Evolutionary conservation across 1,140 invertebrate species (phyloP).

Genomic region (Atopsyche davidsoni): DNA sequence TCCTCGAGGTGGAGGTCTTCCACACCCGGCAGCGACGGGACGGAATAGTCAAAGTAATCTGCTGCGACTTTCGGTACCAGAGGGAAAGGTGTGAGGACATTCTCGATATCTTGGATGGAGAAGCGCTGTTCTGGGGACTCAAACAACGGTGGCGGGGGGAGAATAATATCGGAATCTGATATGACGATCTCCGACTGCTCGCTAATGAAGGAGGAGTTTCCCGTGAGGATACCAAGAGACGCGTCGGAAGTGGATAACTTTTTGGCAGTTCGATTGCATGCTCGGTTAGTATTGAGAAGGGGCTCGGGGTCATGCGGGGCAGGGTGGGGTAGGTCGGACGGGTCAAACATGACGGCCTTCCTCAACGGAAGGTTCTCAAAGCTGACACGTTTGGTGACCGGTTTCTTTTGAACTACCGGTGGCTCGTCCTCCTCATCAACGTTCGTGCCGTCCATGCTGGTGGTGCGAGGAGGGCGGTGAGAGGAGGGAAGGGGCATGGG

Average conservation of each 20-base stretch:
- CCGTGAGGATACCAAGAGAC: constrained; percentile 11
- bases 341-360: not conserved
- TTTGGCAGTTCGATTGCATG: constrained; percentile 15
- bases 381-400: constrained; percentile 25
- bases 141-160: constrained; percentile 25
- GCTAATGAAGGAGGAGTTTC: constrained; percentile 22
- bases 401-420: constrained; percentile 25
- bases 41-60: constrained; percentile 22
- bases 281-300: constrained; percentile 21
- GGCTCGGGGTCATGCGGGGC: not conserved
- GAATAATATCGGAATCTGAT: constrained; percentile 24
- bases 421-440: constrained; percentile 21
- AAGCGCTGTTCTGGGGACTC: constrained; percentile 9
- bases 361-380: constrained; percentile 19
- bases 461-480: not conserved
- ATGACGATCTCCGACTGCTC: constrained; percentile 22
- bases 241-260: not conserved
- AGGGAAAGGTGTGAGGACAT: constrained; percentile 12
- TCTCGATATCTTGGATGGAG: constrained; percentile 15
- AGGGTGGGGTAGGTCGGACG: not conserved
- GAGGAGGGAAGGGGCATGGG: not conserved
- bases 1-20: constrained; percentile 34
- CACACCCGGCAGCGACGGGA: not conserved
- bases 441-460: constrained; percentile 18
- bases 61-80: too few species aligned